These are phyloP conservation scores for Thumatha senex DNA, from an alignment of 2,888 invertebrate genomes.

Conservation along the genomic window DNA sequence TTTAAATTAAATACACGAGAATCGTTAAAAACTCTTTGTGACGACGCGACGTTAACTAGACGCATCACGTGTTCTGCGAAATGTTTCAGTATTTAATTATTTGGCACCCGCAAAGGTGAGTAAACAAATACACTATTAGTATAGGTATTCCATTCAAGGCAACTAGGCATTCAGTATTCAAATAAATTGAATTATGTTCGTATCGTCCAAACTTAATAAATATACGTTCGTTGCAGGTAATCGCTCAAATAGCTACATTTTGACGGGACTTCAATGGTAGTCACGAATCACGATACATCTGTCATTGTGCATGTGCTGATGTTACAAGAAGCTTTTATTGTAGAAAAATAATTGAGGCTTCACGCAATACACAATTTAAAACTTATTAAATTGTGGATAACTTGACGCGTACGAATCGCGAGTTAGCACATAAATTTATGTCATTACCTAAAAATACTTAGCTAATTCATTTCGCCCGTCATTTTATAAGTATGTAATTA, in stretches of 20 bases:
- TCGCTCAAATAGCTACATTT: too few species aligned
- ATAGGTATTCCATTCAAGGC: constrained; percentile 28
- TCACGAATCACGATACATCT: too few species aligned
- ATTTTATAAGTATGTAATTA: constrained; percentile 9
- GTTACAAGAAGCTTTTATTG: too few species aligned
- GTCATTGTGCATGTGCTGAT: too few species aligned
- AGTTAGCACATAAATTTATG: neutral
- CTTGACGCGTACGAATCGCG: too few species aligned
- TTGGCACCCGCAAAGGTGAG: constrained; percentile 40
- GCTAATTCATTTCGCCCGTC: constrained; percentile 10
- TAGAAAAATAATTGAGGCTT: too few species aligned
- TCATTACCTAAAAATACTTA: constrained; percentile 8
- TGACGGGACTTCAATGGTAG: too few species aligned
- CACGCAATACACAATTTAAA: constrained; percentile 24
- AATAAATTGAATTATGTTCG: constrained; percentile 16
- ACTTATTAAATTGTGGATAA: constrained; percentile 3
- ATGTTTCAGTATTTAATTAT: constrained; percentile 33
- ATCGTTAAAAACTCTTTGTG: constrained; percentile 23
- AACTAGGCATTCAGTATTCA: constrained; percentile 28
- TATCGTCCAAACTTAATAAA: too few species aligned
- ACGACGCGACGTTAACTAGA: constrained; percentile 30
- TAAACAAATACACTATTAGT: constrained; percentile 32
- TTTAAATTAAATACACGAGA: constrained; percentile 54
- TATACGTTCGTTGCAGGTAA: too few species aligned
- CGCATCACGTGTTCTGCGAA: constrained; percentile 42